Evolutionary conservation across 2,797 vertebrate genomes (phyloP).

Genomic region (Diplodus sargus): DNA sequence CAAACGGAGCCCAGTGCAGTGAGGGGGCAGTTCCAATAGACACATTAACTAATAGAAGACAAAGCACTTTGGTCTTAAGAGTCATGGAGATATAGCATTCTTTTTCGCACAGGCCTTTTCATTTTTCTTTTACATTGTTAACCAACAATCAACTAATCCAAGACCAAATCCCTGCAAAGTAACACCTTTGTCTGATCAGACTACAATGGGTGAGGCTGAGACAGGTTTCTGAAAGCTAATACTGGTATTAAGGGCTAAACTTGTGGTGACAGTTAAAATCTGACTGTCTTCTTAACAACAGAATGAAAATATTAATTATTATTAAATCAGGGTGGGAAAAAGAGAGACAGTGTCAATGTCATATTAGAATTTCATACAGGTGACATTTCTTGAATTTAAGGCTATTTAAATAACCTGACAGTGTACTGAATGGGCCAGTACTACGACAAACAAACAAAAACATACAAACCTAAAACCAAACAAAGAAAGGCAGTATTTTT

Average conservation of each 20-base stretch:
- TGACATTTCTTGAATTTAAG: not conserved
- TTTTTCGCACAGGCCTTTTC: slow-evolving; percentile 6
- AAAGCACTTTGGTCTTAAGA: slow-evolving; percentile 5
- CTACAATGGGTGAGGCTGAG: slow-evolving; percentile 21
- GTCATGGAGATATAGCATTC: not conserved
- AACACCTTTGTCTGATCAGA: slow-evolving; percentile 22
- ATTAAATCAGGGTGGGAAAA: not conserved
- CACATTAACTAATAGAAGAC: slow-evolving; percentile 11
- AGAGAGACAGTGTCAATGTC: not conserved
- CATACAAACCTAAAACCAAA: not conserved
- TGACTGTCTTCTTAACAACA: not conserved
- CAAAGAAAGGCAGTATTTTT: not conserved
- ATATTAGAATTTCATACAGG: not conserved
- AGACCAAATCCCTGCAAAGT: slow-evolving; percentile 29
- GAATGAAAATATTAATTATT: not conserved
- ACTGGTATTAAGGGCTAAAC: slow-evolving; percentile 10
- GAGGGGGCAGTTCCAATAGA: slow-evolving; percentile 2
- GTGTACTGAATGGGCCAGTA: not conserved
- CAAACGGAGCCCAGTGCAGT: not conserved
- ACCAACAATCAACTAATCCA: slow-evolving; percentile 33
- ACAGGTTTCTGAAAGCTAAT: slow-evolving; percentile 30
- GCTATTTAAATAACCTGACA: not conserved
- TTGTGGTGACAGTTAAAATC: not conserved
- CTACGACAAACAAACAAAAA: not conserved
- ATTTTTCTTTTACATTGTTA: slow-evolving; percentile 9